Evolutionary conservation across 2,113 vertebrate species (phyloP).

Genomic region (Ascaphus truei): DNA sequence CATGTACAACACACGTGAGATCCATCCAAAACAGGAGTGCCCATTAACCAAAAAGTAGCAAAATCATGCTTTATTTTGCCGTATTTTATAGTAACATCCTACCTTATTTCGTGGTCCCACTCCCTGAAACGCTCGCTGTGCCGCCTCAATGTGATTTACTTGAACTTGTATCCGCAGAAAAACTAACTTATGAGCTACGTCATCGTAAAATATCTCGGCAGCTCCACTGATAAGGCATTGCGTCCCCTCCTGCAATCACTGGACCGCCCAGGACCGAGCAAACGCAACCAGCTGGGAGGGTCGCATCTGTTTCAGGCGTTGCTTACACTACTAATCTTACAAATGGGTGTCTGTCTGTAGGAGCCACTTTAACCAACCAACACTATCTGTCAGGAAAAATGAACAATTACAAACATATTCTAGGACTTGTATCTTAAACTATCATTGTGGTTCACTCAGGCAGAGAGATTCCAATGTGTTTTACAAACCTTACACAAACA

Average conservation of each 20-base stretch:
- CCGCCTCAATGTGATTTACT: not conserved
- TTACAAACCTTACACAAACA: too few species aligned
- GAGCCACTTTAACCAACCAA: too few species aligned
- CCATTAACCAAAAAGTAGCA: too few species aligned
- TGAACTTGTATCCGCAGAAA: not conserved
- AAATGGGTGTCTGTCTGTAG: too few species aligned
- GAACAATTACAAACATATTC: too few species aligned
- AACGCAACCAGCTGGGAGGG: not conserved
- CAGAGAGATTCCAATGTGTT: too few species aligned
- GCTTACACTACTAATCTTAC: not conserved
- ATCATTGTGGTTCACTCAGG: too few species aligned
- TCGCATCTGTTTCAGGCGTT: not conserved
- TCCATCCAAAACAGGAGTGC: too few species aligned
- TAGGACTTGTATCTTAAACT: too few species aligned
- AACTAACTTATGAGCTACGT: not conserved
- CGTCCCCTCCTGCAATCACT: not conserved
- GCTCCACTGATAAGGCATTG: constrained; percentile 2
- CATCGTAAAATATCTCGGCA: not conserved
- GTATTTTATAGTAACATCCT: not conserved
- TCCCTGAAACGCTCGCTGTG: not conserved
- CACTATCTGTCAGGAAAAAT: too few species aligned
- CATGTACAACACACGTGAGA: not conserved
- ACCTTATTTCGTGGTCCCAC: not conserved
- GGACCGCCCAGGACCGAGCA: not conserved
- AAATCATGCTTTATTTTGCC: too few species aligned